phyloP scores from a whole-genome alignment of 2,113 vertebrate genomes.

The Salvator merianae region DNA sequence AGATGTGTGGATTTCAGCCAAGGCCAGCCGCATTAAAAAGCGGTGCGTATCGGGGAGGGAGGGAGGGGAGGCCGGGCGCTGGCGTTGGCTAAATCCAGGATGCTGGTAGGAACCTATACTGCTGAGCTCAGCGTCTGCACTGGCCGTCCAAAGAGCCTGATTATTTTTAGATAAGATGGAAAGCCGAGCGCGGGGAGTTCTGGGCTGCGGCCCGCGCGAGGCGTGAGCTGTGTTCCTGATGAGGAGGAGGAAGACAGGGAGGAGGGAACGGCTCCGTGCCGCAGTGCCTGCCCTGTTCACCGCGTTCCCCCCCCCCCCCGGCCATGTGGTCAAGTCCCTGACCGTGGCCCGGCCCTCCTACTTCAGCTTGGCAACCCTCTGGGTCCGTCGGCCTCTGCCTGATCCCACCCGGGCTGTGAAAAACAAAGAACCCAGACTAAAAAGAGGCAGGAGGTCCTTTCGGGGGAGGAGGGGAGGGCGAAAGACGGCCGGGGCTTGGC shows the following conservation, averaged over 20 bases:
- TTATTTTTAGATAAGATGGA: slow-evolving; percentile 67
- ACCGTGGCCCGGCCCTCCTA: too few relatives aligned
- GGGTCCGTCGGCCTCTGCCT: too few relatives aligned
- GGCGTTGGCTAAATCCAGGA: slow-evolving; percentile 19
- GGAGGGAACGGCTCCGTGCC: neutral
- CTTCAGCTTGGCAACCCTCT: too few relatives aligned
- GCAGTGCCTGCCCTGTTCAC: neutral
- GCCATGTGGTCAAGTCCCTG: too few relatives aligned
- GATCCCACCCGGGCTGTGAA: too few relatives aligned
- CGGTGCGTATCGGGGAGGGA: neutral
- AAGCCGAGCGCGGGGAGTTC: neutral
- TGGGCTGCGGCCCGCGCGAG: neutral
- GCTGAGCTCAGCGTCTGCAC: slow-evolving; percentile 71
- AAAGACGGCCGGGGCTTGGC: too few relatives aligned
- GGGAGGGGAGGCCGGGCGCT: neutral
- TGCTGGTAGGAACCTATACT: slow-evolving; percentile 26
- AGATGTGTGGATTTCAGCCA: neutral
- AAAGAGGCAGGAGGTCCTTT: too few relatives aligned
- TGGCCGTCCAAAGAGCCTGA: slow-evolving; percentile 12
- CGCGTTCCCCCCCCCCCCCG: too few relatives aligned
- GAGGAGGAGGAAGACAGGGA: neutral
- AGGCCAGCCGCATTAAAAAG: neutral
- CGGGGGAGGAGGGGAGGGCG: too few relatives aligned
- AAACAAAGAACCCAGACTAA: too few relatives aligned
- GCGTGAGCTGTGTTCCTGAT: slow-evolving; percentile 18